Base-by-base conservation (phyloP, 2,113 vertebrate species). In the Chlamydotis undulata region DNA sequence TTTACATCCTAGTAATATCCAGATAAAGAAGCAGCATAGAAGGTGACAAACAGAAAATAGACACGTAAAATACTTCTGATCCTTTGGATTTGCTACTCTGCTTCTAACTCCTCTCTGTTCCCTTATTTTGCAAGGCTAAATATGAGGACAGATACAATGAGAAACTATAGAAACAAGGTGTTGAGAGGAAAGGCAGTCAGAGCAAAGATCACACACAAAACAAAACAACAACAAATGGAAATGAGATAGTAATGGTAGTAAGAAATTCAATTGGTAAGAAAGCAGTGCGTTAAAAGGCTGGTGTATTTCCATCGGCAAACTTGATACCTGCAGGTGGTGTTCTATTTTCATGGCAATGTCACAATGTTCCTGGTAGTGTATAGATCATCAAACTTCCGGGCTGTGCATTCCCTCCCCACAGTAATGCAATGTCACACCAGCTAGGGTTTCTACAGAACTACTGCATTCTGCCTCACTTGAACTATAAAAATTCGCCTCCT, bases 271-370 rank as follows among this genome's bases (percentile, higher is more conserved):
- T 0, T 77, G 23, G 31, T 55, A 53, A 84, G 60, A 63, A 90
- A 77, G 0, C 28, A 67, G 14, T 19, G 21, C 41, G 9, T 59
- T 93, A 37, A 49, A 81, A 60, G 31, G 29, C 37, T 81, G 31
- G 14, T 57, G 14, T n/a, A 74, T 17, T 85, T 71, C 49, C 49
- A 68, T 3, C 21, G 53, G 83, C 41, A 92, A 90, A 86, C 35
- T 77, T 68, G 79, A 65, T 65, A 90, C 13, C 35, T 64, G 15
- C 4, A 56, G 21, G 71, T 35, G 84, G 71, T 6, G 22, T 78
- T 94, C 60, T 57, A n/a, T 93, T 96, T 93, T 84, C 69, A 65
- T 5, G 31, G 61, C 80, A 87, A 84, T 24, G 49, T 87, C 94
- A 94, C 65, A 73, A 37, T n/a, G 82, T 25, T 86, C 43, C 86